These are phyloP conservation scores for Erinaceus europaeus DNA, from an alignment of 2,113 vertebrate species.

Conservation along the genomic window DNA sequence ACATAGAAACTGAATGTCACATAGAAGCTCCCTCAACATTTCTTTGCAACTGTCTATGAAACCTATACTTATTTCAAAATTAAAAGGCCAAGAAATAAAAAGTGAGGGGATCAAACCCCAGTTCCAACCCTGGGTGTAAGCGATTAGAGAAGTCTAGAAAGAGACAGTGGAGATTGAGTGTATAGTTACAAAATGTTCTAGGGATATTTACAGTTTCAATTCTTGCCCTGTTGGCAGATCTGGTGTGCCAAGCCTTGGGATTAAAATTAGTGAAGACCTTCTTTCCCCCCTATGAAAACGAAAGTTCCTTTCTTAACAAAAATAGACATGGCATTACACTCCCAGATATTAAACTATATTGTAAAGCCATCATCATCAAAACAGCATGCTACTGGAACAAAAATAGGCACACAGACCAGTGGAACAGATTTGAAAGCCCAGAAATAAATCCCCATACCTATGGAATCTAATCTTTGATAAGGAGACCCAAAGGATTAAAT, in stretches of 20 bases:
- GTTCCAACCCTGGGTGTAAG: background rate
- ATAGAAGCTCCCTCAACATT: background rate
- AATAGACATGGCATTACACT: too few species aligned
- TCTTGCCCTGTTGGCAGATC: background rate
- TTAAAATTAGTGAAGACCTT: background rate
- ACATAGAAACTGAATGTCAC: background rate
- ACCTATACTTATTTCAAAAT: constrained; percentile 6
- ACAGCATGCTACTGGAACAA: too few species aligned
- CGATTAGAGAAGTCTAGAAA: background rate
- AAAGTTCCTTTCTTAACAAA: too few species aligned
- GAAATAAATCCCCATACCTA: too few species aligned
- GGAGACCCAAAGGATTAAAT: too few species aligned
- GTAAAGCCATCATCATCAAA: too few species aligned
- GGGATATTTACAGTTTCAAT: background rate
- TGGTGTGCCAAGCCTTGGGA: background rate
- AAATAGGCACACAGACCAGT: too few species aligned
- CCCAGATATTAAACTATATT: too few species aligned
- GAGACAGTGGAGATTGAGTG: background rate
- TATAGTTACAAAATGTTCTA: background rate
- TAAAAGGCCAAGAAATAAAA: background rate
- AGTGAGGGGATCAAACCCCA: background rate
- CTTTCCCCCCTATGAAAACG: too few species aligned
- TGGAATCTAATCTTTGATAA: too few species aligned
- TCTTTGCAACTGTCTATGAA: constrained; percentile 9
- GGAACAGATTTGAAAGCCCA: too few species aligned